Percentiles rank a stretch among this genome's conserved stretches.
Conservation (phyloP, 2,888 invertebrate species). For the Cryptophagus acutangulus region DNA sequence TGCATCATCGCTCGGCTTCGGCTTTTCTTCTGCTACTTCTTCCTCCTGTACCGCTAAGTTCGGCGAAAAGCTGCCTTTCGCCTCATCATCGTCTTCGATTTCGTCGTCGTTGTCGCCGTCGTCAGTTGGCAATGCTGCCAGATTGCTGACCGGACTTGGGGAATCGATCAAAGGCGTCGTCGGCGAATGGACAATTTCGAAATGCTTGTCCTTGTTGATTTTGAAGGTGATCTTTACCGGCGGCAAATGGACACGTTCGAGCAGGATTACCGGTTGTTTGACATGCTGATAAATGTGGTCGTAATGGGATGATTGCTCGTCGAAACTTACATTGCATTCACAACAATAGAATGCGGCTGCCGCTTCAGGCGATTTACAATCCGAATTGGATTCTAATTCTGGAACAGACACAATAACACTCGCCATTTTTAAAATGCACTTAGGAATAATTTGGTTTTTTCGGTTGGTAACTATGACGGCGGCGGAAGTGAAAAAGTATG, state of each 20-base stretch:
- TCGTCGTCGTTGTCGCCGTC: slow-evolving; percentile 11
- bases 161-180: not conserved
- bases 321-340: slow-evolving; percentile 53
- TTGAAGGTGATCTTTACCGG: slow-evolving; percentile 32
- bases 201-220: slow-evolving; percentile 37
- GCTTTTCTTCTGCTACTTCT: not conserved
- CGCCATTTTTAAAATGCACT: no score
- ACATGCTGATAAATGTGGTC: slow-evolving; percentile 56
- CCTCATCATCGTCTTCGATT: slow-evolving; percentile 9
- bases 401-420: no score
- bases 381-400: no score
- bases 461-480: no score
- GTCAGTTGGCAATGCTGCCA: slow-evolving; percentile 13
- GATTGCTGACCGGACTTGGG: slow-evolving; percentile 25
- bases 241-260: slow-evolving; percentile 51
- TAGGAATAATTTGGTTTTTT: no score
- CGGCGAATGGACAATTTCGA: slow-evolving; percentile 41
- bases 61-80: not conserved
- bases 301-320: slow-evolving; percentile 49
- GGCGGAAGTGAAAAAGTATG: no score
- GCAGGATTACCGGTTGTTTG: slow-evolving; percentile 51
- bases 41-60: slow-evolving; percentile 1
- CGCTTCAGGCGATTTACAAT: no score
- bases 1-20: slow-evolving; percentile 11
- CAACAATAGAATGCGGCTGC: no score